Percentiles rank a stretch among this genome's conserved stretches.
phyloP scores from a whole-genome alignment of 2,888 invertebrate species.

The Epinotia nisella region DNA sequence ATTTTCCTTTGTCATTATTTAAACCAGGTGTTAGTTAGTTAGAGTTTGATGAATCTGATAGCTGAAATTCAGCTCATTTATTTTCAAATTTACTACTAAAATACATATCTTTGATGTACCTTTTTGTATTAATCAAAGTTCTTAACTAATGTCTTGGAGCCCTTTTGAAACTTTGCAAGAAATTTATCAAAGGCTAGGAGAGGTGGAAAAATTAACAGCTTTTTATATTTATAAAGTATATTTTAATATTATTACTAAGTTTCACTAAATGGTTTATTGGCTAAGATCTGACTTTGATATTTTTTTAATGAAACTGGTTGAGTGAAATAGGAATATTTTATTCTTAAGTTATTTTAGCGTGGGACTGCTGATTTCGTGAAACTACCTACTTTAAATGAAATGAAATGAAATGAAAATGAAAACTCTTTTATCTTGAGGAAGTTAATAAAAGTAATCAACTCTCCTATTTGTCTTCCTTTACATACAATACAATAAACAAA shows the following conservation, averaged over 20 bases:
- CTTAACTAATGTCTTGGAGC: conserved; percentile 8
- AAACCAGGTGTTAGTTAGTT: not conserved
- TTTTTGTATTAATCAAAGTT: conserved; percentile 22
- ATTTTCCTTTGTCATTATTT: not conserved
- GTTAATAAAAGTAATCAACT: too few species aligned
- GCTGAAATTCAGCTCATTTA: conserved; percentile 8
- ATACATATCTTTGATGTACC: conserved; percentile 27
- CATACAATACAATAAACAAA: too few species aligned
- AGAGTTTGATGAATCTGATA: not conserved
- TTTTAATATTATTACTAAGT: not conserved
- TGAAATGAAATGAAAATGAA: too few species aligned
- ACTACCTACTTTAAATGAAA: too few species aligned
- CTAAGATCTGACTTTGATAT: too few species aligned
- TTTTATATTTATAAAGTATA: not conserved
- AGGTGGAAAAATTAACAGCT: conserved; percentile 13
- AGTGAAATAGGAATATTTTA: too few species aligned
- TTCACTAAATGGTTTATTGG: too few species aligned
- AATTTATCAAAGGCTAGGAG: conserved; percentile 22
- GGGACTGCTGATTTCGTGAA: too few species aligned
- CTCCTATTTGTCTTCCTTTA: too few species aligned
- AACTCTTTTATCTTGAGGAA: too few species aligned
- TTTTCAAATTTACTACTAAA: not conserved
- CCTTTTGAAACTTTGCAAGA: conserved; percentile 1
- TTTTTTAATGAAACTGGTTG: too few species aligned
- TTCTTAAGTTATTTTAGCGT: too few species aligned